Conservation (phyloP, 2,113 vertebrate genomes). For the Anhinga anhinga region DNA sequence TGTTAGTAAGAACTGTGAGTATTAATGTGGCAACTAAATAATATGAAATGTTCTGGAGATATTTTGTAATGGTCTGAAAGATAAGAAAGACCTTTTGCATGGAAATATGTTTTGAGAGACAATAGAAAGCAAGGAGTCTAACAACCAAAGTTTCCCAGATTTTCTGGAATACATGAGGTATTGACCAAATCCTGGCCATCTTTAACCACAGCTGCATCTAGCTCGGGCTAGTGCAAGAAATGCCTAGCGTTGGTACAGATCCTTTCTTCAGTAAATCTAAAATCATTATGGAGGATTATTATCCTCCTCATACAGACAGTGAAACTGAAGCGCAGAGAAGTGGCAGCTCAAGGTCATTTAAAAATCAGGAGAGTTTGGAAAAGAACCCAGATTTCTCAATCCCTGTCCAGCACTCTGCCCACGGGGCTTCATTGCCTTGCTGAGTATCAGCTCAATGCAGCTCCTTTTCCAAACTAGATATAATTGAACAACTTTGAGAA, state of each 20-base stretch:
- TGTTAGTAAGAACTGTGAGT: background rate
- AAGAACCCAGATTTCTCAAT: constrained; percentile 40
- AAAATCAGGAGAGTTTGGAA: constrained; percentile 22
- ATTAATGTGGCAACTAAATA: background rate
- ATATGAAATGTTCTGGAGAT: background rate
- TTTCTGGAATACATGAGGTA: background rate
- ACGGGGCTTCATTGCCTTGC: background rate
- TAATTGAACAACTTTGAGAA: background rate
- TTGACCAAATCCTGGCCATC: background rate
- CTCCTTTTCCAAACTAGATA: background rate
- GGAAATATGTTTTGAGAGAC: background rate
- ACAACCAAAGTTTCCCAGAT: background rate
- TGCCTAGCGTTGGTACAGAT: background rate
- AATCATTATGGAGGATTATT: background rate
- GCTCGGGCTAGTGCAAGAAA: background rate
- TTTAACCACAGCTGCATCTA: background rate
- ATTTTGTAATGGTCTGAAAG: constrained; percentile 17
- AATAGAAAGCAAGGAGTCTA: background rate
- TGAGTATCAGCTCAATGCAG: background rate
- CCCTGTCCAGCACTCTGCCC: background rate
- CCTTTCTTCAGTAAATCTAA: background rate
- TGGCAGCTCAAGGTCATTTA: constrained; percentile 31
- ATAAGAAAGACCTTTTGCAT: constrained; percentile 32
- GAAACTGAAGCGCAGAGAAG: background rate
- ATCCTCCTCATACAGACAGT: background rate